A percentile compares a stretch with the other conserved stretches of the same genome.
Conservation (phyloP, 53 echinoderm and acorn worm genomes). For the Holothuria leucospilota region DNA sequence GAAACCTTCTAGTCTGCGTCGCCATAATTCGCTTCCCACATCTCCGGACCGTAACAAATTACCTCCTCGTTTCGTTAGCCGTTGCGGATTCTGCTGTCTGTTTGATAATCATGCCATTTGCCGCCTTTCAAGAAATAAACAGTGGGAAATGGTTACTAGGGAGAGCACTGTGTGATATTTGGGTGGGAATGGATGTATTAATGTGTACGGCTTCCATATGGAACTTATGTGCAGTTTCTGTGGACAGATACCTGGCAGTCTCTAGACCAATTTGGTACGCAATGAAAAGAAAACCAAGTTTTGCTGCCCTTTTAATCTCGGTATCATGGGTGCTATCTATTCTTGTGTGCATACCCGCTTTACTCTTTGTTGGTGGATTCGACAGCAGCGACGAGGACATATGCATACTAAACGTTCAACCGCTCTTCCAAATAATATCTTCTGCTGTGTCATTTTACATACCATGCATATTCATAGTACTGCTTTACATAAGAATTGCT, state of each 20-base stretch:
- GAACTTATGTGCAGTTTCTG: constrained; percentile 89
- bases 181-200: constrained; percentile 88
- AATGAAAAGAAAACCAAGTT: constrained; percentile 79
- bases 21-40: constrained; percentile 27
- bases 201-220: constrained; percentile 91
- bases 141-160: constrained; percentile 87
- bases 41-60: constrained; percentile 37
- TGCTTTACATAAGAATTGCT: constrained; percentile 80
- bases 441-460: constrained; percentile 81
- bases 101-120: constrained; percentile 45
- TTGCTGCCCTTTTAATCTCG: constrained; percentile 70
- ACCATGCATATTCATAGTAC: constrained; percentile 75
- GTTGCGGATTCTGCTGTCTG: constrained; percentile 42
- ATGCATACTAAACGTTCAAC: constrained; percentile 84
- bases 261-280: constrained; percentile 92
- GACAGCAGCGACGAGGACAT: constrained; percentile 45
- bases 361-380: constrained; percentile 85
- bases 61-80: constrained; percentile 24
- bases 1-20: constrained; percentile 31
- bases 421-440: constrained; percentile 75
- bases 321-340: constrained; percentile 79
- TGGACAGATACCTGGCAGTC: constrained; percentile 92
- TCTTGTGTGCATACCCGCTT: constrained; percentile 84
- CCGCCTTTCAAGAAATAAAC: constrained; percentile 45
- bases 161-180: constrained; percentile 78